Evolutionary conservation across 2,888 invertebrate genomes (phyloP).

Genomic region (Cryptus viduatorius): DNA sequence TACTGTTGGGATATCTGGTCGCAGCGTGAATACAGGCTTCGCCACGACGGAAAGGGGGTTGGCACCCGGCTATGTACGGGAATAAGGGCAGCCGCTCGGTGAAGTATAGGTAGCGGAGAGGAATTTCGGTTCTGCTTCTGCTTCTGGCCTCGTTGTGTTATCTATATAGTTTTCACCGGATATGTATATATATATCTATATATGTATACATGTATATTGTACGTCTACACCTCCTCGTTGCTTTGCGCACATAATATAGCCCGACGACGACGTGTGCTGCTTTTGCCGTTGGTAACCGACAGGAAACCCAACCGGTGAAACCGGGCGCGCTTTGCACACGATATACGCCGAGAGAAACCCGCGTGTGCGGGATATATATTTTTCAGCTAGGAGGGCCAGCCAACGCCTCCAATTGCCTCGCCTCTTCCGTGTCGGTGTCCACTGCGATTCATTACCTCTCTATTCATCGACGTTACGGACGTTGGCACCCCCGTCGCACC

Average conservation of each 20-base stretch:
- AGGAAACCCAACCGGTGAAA: conserved; percentile 55
- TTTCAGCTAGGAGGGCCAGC: conserved; percentile 77
- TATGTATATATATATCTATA: conserved; percentile 12
- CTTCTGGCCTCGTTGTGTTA: conserved; percentile 42
- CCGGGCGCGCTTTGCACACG: conserved; percentile 46
- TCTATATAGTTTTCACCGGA: conserved; percentile 32
- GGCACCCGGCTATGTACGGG: conserved; percentile 38
- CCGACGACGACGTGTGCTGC: conserved; percentile 42
- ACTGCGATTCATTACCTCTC: conserved; percentile 84
- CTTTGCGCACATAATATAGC: conserved; percentile 51
- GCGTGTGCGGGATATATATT: conserved; percentile 75
- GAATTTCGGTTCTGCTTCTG: conserved; percentile 50
- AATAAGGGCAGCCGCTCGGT: conserved; percentile 41
- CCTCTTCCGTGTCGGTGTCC: conserved; percentile 84
- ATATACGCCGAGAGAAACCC: conserved; percentile 47
- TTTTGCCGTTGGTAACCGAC: conserved; percentile 51
- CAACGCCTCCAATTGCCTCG: conserved; percentile 82
- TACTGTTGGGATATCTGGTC: conserved; percentile 53
- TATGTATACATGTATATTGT: conserved; percentile 20
- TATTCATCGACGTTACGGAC: conserved; percentile 83
- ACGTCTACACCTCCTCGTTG: conserved; percentile 42
- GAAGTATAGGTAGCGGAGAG: conserved; percentile 55
- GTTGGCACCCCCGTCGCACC: conserved; percentile 71
- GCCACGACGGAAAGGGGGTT: conserved; percentile 45
- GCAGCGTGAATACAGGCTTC: conserved; percentile 59